These are phyloP conservation scores for Hemibagrus wyckioides DNA, from an alignment of 2,113 vertebrate genomes.

Conservation along the genomic window DNA sequence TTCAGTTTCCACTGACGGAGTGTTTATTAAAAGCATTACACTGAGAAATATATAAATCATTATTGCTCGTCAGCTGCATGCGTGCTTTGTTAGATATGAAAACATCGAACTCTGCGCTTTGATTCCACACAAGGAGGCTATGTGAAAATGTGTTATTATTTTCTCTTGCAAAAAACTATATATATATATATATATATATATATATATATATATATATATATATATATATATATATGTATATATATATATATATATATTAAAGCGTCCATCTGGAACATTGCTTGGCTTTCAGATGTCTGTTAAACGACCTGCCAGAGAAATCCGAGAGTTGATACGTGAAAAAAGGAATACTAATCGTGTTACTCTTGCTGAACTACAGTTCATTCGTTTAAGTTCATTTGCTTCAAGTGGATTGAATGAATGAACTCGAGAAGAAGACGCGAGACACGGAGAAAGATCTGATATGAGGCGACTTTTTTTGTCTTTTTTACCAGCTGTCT, in stretches of 20 bases:
- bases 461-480: slow-evolving; percentile 69
- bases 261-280: not conserved
- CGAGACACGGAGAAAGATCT: slow-evolving; percentile 32
- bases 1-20: slow-evolving; percentile 88
- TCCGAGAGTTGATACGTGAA: not conserved
- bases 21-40: slow-evolving; percentile 90
- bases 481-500: slow-evolving; percentile 75
- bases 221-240: not conserved
- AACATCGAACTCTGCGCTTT: slow-evolving; percentile 12
- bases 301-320: not conserved
- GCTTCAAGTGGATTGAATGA: slow-evolving; percentile 58
- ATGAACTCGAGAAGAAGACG: not conserved
- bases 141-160: not conserved
- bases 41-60: slow-evolving; percentile 65
- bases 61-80: slow-evolving; percentile 75
- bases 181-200: not conserved
- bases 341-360: slow-evolving; percentile 7
- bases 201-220: not conserved
- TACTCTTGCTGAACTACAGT: not conserved
- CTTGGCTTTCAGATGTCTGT: not conserved
- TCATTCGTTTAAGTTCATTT: slow-evolving; percentile 59
- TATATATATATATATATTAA: not conserved
- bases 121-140: not conserved
- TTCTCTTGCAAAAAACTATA: not conserved
- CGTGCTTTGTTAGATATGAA: slow-evolving; percentile 63